Conservation (phyloP, 2,113 vertebrate genomes). For the Aegithalos caudatus region DNA sequence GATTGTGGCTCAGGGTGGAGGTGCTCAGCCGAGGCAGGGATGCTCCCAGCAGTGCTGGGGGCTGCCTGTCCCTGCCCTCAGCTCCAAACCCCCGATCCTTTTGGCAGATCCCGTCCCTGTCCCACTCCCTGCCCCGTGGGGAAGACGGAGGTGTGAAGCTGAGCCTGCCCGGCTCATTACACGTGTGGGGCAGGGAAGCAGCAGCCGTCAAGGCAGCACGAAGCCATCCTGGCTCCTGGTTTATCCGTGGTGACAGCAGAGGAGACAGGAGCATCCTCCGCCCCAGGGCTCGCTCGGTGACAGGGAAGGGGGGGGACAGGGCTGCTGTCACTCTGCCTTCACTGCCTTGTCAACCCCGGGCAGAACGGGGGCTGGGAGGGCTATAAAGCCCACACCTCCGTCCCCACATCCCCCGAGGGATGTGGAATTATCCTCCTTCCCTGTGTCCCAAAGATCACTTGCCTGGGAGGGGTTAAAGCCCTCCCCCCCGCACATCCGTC, state of each 20-base stretch:
- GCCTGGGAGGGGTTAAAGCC: background rate
- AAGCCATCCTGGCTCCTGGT: background rate
- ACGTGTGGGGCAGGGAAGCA: background rate
- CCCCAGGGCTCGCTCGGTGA: background rate
- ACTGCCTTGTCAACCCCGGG: background rate
- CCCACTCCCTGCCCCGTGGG: background rate
- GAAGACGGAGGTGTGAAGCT: fast-evolving
- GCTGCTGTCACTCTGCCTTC: background rate
- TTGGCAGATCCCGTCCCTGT: background rate
- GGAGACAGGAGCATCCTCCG: background rate
- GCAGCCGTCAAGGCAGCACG: background rate
- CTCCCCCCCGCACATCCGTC: background rate
- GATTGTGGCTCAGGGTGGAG: background rate
- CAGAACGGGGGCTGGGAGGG: background rate
- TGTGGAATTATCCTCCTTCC: too few relatives aligned
- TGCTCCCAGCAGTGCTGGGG: background rate
- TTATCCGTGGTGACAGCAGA: background rate
- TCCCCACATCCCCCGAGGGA: fast-evolving
- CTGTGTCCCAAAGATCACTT: background rate
- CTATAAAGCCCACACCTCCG: background rate
- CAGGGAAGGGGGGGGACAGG: background rate
- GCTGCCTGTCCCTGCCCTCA: background rate
- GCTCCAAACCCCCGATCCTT: background rate
- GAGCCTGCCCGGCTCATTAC: background rate
- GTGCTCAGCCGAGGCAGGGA: fast-evolving